A percentile compares a stretch with the other conserved stretches of the same genome.
Evolutionary conservation across 2,113 vertebrate species (phyloP).

Genomic region (Nothobranchius kuhntae): DNA sequence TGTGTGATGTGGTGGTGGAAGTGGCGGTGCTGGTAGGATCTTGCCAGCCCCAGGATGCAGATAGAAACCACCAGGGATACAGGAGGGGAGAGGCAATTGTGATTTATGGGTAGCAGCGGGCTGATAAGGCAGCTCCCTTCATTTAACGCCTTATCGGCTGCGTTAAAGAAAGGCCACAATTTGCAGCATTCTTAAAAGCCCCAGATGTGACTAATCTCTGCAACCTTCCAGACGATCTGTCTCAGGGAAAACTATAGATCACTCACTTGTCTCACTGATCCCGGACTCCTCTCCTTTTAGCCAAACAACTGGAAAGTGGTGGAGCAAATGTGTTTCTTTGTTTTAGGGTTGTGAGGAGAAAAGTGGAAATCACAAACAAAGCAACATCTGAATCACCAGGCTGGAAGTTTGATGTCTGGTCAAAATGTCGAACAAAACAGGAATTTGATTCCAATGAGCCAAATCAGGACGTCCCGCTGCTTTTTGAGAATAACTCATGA

Average conservation of each 20-base stretch:
- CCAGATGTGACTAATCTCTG: slow-evolving; percentile 85
- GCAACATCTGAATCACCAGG: neutral
- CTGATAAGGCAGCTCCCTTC: slow-evolving; percentile 84
- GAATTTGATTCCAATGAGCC: neutral
- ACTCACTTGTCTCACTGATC: slow-evolving; percentile 78
- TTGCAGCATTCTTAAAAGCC: slow-evolving; percentile 85
- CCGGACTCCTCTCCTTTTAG: slow-evolving; percentile 48
- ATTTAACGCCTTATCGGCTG: slow-evolving; percentile 82
- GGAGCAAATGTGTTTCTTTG: slow-evolving; percentile 21
- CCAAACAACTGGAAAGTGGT: slow-evolving; percentile 25
- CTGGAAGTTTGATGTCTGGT: neutral
- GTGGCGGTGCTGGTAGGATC: slow-evolving; percentile 73
- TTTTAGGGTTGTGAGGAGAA: neutral
- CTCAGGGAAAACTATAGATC: slow-evolving; percentile 80
- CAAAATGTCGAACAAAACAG: neutral
- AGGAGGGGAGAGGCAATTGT: slow-evolving; percentile 78
- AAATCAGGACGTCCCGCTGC: too few relatives aligned
- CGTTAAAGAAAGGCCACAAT: slow-evolving; percentile 85
- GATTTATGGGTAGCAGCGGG: slow-evolving; percentile 83
- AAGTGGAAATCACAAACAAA: neutral
- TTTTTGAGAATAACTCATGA: too few relatives aligned
- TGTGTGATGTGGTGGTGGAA: slow-evolving; percentile 67
- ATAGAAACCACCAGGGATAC: slow-evolving; percentile 82
- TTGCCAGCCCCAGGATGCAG: slow-evolving; percentile 75
- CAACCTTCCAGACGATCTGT: slow-evolving; percentile 81